Percentiles rank a stretch among this genome's conserved stretches.
phyloP scores from a whole-genome alignment of 2,888 invertebrate species.

The Andrena dorsata region DNA sequence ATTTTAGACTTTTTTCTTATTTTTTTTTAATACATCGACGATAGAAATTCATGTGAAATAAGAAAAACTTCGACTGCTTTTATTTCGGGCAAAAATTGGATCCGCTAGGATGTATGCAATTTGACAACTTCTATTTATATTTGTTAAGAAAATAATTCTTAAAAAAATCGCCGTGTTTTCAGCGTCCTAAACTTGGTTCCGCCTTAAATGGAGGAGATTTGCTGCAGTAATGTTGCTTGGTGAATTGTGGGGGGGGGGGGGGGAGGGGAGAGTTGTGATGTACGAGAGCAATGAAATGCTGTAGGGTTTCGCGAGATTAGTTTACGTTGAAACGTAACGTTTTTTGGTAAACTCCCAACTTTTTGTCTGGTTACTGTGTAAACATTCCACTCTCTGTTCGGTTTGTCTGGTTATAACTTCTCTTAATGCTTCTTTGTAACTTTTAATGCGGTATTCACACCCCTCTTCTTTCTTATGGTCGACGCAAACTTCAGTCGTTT shows the following conservation, averaged over 20 bases:
- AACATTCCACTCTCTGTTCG: background rate
- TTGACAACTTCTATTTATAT: too few species aligned
- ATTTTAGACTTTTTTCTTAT: too few species aligned
- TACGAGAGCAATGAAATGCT: background rate
- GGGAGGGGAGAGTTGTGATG: background rate
- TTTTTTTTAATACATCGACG: too few species aligned
- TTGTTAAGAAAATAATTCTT: too few species aligned
- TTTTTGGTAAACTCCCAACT: background rate
- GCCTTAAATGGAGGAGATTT: background rate
- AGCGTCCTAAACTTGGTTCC: too few species aligned
- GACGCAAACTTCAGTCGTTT: too few species aligned
- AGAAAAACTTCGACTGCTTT: too few species aligned
- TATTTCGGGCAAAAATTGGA: too few species aligned
- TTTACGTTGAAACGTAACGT: background rate
- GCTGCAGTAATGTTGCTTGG: background rate
- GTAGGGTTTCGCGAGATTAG: background rate
- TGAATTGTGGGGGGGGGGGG: background rate
- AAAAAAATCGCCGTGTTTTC: too few species aligned
- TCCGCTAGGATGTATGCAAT: too few species aligned
- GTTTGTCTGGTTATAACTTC: constrained; percentile 1
- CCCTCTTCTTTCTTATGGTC: background rate
- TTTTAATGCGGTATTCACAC: background rate
- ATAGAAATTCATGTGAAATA: too few species aligned
- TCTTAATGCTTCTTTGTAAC: background rate
- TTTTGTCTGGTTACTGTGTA: background rate